These are phyloP conservation scores for Albula glossodonta DNA, from an alignment of 2,113 vertebrate species.

Conservation along the genomic window DNA sequence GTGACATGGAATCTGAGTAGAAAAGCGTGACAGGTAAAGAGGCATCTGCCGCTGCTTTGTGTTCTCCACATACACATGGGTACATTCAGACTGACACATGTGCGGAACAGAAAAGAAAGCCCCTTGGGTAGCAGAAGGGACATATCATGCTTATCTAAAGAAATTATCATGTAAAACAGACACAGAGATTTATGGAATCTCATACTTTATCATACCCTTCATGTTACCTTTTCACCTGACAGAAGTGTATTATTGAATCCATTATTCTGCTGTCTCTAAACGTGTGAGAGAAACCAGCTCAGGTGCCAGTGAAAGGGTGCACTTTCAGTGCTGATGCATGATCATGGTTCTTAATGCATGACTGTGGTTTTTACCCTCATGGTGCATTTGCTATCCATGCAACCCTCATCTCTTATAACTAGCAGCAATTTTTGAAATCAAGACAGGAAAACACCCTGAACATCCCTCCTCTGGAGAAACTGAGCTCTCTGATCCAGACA, in stretches of 20 bases:
- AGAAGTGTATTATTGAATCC: neutral
- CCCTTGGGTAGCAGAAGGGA: neutral
- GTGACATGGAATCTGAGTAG: neutral
- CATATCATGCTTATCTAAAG: neutral
- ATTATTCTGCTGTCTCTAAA: neutral
- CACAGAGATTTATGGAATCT: neutral
- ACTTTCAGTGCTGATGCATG: no score
- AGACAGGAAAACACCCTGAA: no score
- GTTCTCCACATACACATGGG: neutral
- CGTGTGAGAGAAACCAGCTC: neutral
- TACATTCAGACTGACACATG: neutral
- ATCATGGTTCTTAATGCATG: no score
- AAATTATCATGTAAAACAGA: neutral
- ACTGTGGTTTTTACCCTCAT: neutral
- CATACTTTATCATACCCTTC: neutral
- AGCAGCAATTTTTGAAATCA: no score
- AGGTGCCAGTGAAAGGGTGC: no score
- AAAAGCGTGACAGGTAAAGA: conserved; percentile 12
- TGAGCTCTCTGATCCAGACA: neutral
- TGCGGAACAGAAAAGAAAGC: neutral
- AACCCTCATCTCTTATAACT: no score
- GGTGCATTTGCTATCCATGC: no score
- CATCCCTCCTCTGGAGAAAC: neutral
- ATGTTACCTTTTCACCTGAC: neutral
- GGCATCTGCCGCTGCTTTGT: neutral